Conservation (phyloP, 2,797 vertebrate species). For the Mastacembelus armatus region DNA sequence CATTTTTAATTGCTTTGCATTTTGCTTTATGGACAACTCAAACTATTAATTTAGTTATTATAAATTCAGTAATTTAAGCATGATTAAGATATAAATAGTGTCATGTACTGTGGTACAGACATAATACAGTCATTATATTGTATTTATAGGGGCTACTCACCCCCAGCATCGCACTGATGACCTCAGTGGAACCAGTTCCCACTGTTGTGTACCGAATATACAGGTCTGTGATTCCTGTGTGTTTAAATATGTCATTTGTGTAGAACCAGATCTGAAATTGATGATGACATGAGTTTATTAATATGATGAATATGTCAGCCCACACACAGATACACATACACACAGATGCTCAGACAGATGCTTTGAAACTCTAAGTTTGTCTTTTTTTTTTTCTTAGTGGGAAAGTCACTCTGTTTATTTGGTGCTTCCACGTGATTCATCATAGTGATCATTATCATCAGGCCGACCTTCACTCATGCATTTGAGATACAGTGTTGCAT, state of each 20-base stretch:
- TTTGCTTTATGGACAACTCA: background rate
- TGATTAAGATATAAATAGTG: background rate
- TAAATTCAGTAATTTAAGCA: background rate
- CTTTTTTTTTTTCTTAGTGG: slow-evolving; percentile 6
- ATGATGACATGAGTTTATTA: slow-evolving; percentile 31
- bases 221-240: slow-evolving; percentile 84
- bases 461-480: slow-evolving; percentile 64
- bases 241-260: slow-evolving; percentile 90
- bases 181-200: slow-evolving; percentile 89
- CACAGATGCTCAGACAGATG: slow-evolving; percentile 8
- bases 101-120: background rate
- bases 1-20: no score
- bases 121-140: background rate
- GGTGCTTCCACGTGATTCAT: slow-evolving; percentile 62
- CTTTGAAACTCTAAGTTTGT: slow-evolving; percentile 31
- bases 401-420: slow-evolving; percentile 53
- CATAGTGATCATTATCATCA: slow-evolving; percentile 68
- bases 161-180: slow-evolving; percentile 88
- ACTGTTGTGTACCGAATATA: slow-evolving; percentile 91
- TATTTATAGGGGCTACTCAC: slow-evolving; percentile 76
- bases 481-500: slow-evolving; percentile 71
- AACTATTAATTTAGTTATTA: background rate
- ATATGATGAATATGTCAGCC: background rate
- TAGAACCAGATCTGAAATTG: slow-evolving; percentile 93
- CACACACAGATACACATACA: slow-evolving; percentile 1